Percentiles rank a stretch among this genome's conserved stretches.
These are phyloP conservation scores for Dascyllus trimaculatus DNA, from an alignment of 2,113 vertebrate genomes.

Conservation along the genomic window DNA sequence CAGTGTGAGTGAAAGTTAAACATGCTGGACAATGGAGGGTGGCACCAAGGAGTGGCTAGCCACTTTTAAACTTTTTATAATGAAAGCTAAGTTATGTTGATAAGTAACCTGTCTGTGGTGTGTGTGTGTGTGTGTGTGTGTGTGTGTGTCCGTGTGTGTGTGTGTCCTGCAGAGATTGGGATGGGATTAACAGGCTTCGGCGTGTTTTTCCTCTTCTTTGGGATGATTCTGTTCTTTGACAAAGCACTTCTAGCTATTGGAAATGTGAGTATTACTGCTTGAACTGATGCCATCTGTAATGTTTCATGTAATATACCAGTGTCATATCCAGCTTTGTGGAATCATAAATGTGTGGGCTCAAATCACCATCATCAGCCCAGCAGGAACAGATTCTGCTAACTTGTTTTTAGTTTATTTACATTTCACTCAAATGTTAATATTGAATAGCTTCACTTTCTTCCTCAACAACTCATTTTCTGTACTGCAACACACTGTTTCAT, in stretches of 20 bases:
- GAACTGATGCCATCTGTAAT: neutral
- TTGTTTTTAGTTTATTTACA: too few relatives aligned
- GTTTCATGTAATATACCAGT: neutral
- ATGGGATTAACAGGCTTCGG: conserved; percentile 98
- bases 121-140: conserved; percentile 46
- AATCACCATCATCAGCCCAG: too few relatives aligned
- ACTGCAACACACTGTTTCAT: too few relatives aligned
- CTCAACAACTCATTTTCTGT: too few relatives aligned
- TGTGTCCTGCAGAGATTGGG: conserved; percentile 91
- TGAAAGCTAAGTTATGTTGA: too few relatives aligned
- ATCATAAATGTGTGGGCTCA: too few relatives aligned
- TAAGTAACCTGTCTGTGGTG: neutral
- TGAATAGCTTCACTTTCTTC: too few relatives aligned
- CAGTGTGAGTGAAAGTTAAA: neutral
- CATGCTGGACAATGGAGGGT: too few relatives aligned
- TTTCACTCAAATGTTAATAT: too few relatives aligned
- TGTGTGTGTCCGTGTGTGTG: neutral
- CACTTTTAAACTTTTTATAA: too few relatives aligned
- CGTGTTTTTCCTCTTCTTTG: conserved; percentile 98
- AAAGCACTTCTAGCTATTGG: conserved; percentile 98
- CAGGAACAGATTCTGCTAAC: too few relatives aligned
- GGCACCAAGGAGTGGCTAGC: too few relatives aligned
- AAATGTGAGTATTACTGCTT: conserved; percentile 88
- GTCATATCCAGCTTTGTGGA: neutral
- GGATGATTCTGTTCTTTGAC: conserved; percentile 99